These are phyloP conservation scores for Cricetomys ansorgei DNA, from an alignment of 2,113 vertebrate species.

Conservation along the genomic window DNA sequence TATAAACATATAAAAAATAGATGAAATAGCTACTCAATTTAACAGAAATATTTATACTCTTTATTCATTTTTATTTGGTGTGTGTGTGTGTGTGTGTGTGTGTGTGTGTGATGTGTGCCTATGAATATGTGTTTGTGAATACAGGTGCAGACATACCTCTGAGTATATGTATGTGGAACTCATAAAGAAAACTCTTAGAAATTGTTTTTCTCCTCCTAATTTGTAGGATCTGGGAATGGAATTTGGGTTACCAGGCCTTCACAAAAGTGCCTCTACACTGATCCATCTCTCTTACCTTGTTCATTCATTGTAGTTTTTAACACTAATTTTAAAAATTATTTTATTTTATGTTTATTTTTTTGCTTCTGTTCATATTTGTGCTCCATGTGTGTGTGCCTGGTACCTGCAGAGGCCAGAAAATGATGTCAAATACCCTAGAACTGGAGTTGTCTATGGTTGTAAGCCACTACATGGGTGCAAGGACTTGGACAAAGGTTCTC, in stretches of 20 bases:
- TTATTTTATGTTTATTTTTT: neutral
- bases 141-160: neutral
- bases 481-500: neutral
- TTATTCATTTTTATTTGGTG: neutral
- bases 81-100: neutral
- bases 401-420: neutral
- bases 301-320: neutral
- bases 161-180: neutral
- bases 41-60: neutral
- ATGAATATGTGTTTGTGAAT: neutral
- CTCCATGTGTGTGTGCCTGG: neutral
- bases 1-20: neutral
- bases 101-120: neutral
- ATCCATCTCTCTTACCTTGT: neutral
- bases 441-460: neutral
- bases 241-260: neutral
- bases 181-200: neutral
- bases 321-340: neutral
- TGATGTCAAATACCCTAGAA: neutral
- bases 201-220: neutral
- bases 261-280: neutral
- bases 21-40: neutral
- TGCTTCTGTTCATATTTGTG: neutral
- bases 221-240: neutral
- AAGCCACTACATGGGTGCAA: neutral